Base-by-base conservation (phyloP, 2,797 vertebrate genomes). In the Sphenopsis melanotis region DNA sequence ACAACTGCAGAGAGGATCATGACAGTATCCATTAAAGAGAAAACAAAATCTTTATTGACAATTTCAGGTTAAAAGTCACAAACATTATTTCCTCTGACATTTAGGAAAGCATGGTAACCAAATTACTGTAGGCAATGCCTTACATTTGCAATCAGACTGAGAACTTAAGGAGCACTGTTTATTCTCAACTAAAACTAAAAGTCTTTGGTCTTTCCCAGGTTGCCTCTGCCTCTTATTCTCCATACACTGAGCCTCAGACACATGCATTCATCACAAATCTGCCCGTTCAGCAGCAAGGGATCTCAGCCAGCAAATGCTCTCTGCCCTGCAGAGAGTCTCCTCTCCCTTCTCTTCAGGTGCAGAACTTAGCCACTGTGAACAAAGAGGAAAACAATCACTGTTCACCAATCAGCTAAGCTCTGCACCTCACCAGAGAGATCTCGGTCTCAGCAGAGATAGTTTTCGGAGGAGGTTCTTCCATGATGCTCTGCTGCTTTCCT, bases 311-410 rank as follows among this genome's bases (percentile, higher is more conserved):
- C 56, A 65, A 84, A 52, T 0, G 0, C 87, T 52, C 85, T 94
- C 59, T 37, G 70, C 78, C 93, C 85, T 37, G 44, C 44, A 19
- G 29, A 83, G 95, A 86, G 87, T 94, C 94, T 97, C 97, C 97
- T 98, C 97, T 96, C 92, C 89, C 84, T 96, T 96, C 97, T 97
- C 97, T 75, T 99, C 98, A 99, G 99, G 98, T 99, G 99, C 99
- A 99, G 99, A 99, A 99, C 99, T 99, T 99, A 99, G 99, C 99
- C 99, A 99, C 99, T 99, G 99, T 99, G 99, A 99, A 99, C 99
- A 99, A 99, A 99, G 99, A 99, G 98, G 98, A 97, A 98, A 98
- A 98, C 98, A 99, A 98, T 99, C 99, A 99, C 99, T 99, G 99
- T 99, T 99, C 99, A 99, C 99, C 99, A 99, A 99, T 99, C 99